Conservation (phyloP, 2,888 invertebrate genomes). For the Drosophila cyrtoloma region DNA sequence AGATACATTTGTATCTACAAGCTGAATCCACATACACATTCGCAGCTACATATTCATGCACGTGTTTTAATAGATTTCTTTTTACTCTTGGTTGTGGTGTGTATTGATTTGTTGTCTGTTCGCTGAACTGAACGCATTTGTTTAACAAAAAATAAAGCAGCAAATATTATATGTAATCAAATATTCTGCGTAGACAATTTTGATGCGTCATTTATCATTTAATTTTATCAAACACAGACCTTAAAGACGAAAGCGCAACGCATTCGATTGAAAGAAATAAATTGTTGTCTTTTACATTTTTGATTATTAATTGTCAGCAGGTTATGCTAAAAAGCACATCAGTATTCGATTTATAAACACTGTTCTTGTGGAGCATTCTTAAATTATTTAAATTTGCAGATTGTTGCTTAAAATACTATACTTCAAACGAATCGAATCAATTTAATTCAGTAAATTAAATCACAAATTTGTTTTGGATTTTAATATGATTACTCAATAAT, state of each 20-base stretch:
- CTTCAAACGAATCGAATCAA: background rate
- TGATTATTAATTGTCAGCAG: conserved; percentile 50
- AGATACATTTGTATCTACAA: conserved; percentile 42
- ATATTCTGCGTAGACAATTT: conserved; percentile 40
- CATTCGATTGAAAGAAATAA: conserved; percentile 69
- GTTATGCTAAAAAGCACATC: background rate
- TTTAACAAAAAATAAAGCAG: conserved; percentile 39
- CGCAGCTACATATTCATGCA: conserved; percentile 24
- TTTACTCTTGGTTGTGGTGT: conserved; percentile 31
- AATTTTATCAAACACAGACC: conserved; percentile 32
- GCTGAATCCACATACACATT: conserved; percentile 18
- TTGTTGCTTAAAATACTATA: background rate
- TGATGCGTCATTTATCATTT: conserved; percentile 69
- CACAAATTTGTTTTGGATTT: background rate
- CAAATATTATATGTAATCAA: conserved; percentile 31
- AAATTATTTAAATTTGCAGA: background rate
- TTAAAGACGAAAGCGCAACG: conserved; percentile 38
- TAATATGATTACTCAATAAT: background rate
- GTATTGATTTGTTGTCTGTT: conserved; percentile 70
- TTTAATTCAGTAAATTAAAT: background rate
- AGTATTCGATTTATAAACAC: background rate
- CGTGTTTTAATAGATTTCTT: conserved; percentile 42
- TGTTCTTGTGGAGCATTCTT: background rate
- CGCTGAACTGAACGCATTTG: conserved; percentile 56
- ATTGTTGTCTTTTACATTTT: conserved; percentile 50